A percentile compares a stretch with the other conserved stretches of the same genome.
Evolutionary conservation across 2,113 vertebrate genomes (phyloP).

Genomic region (Puffinus mauretanicus): DNA sequence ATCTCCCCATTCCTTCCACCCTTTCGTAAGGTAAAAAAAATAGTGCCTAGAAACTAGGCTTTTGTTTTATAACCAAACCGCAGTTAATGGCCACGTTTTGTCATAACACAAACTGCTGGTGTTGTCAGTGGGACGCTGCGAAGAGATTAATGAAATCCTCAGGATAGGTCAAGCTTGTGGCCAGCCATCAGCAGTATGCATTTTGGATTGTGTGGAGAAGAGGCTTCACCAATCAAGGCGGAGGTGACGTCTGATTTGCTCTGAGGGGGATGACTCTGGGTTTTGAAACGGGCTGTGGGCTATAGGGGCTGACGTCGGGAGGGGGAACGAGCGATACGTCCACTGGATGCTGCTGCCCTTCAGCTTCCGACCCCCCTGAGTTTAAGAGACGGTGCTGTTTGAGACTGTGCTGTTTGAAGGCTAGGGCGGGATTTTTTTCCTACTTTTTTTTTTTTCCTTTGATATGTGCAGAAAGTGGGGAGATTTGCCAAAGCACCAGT

Average conservation of each 20-base stretch:
- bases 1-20: conserved; percentile 17
- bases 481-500: background rate
- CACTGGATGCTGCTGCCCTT: background rate
- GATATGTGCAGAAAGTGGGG: background rate
- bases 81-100: background rate
- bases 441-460: background rate
- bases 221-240: background rate
- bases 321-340: accelerated
- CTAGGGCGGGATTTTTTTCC: background rate
- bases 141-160: conserved; percentile 15
- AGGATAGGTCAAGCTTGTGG: conserved; percentile 16
- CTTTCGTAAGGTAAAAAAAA: conserved; percentile 31
- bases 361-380: background rate
- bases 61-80: conserved; percentile 9
- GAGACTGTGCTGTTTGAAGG: background rate
- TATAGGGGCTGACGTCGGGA: background rate
- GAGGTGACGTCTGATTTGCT: background rate
- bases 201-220: background rate
- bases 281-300: background rate
- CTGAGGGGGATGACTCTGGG: background rate
- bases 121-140: background rate
- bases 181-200: background rate
- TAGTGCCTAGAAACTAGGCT: background rate
- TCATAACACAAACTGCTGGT: conserved; percentile 22
- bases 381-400: background rate